Conservation (phyloP, 2,113 vertebrate species). For the Reinhardtius hippoglossoides region DNA sequence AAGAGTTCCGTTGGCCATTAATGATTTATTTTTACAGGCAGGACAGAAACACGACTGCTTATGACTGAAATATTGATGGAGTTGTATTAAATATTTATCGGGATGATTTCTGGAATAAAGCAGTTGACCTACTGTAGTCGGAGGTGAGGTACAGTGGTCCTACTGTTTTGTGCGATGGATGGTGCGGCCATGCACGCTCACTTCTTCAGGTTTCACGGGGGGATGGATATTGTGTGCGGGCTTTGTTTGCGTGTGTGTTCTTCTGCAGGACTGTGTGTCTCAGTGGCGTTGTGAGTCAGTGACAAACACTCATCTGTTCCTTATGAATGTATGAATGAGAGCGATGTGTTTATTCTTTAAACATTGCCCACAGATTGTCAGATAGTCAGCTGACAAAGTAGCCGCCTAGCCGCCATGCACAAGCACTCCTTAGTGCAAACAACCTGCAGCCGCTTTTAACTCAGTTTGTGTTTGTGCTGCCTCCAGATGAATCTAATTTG, state of each 20-base stretch:
- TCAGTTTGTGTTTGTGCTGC: conserved; percentile 39
- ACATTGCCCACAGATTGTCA: conserved; percentile 33
- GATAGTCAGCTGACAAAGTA: conserved; percentile 40
- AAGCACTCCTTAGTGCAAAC: conserved; percentile 14
- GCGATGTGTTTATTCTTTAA: conserved; percentile 50
- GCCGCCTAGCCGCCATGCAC: conserved; percentile 4
- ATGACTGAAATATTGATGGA: conserved; percentile 80
- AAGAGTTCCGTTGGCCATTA: conserved; percentile 67
- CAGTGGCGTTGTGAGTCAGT: not conserved
- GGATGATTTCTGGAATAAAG: conserved; percentile 77
- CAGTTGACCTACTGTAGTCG: conserved; percentile 76
- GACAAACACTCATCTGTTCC: conserved; percentile 37
- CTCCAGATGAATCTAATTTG: conserved; percentile 55
- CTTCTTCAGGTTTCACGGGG: not conserved
- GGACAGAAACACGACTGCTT: conserved; percentile 79
- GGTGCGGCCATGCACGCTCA: not conserved
- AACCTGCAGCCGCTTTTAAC: conserved; percentile 31
- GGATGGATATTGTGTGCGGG: not conserved
- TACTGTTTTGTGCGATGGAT: conserved; percentile 14
- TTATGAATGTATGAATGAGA: conserved; percentile 58
- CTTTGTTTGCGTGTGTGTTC: not conserved
- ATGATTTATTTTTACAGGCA: conserved; percentile 81
- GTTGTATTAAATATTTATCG: conserved; percentile 68
- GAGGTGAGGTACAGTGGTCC: conserved; percentile 53
- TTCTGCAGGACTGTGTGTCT: not conserved